phyloP scores from a whole-genome alignment of 1,140 invertebrate species.

The Coenobita brevimanus region DNA sequence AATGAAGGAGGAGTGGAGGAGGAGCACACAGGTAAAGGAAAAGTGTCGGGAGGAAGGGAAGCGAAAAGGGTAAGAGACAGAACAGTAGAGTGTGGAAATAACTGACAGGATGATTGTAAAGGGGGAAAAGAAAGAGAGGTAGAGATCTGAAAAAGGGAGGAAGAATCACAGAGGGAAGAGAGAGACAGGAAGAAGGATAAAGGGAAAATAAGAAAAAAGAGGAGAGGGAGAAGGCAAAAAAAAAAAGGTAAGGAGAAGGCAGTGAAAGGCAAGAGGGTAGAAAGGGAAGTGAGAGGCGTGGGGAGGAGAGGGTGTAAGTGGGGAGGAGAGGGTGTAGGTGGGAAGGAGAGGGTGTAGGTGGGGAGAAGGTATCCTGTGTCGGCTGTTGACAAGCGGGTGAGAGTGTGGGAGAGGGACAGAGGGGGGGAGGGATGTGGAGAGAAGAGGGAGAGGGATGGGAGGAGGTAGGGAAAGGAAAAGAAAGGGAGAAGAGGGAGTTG shows the following conservation, averaged over 20 bases:
- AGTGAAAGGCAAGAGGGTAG: neutral
- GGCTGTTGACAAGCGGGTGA: no score
- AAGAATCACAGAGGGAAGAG: neutral
- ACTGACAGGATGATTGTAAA: neutral
- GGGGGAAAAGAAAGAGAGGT: neutral
- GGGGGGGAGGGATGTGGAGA: no score
- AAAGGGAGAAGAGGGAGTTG: no score
- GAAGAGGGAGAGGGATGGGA: no score
- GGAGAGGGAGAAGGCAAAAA: neutral
- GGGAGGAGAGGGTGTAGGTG: neutral
- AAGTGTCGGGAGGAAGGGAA: neutral
- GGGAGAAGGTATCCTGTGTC: no score
- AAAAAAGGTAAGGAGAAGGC: neutral
- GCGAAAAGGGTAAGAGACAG: neutral
- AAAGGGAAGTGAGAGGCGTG: neutral
- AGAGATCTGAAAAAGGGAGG: no score
- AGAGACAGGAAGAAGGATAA: neutral
- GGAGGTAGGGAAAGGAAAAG: no score
- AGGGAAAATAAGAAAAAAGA: neutral
- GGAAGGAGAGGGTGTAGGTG: neutral
- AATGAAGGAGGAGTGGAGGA: neutral
- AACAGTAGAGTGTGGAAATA: neutral
- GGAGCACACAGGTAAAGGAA: neutral
- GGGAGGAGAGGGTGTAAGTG: neutral
- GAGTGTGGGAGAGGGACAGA: no score